Evolutionary conservation across 2,797 vertebrate species (phyloP), one percentile per base, ranked within the genome.

Genomic region (Zalophus californianus): DNA sequence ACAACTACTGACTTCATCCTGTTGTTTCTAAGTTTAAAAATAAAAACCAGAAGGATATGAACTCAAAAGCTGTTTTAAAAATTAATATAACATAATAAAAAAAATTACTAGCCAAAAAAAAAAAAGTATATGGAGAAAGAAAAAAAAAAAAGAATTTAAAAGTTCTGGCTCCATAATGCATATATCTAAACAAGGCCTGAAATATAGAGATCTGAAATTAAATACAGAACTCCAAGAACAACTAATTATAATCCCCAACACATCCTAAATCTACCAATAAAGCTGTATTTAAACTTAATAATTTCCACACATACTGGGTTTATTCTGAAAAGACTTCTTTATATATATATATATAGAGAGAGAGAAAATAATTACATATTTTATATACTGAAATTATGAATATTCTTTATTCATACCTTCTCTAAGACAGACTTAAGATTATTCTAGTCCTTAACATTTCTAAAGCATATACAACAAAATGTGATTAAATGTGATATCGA

Each of bases 11-110:
- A 90, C 6, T n/a, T 93, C 60, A 95, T 86, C 35, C 35, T 83
- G 73, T 60, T 89, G 25, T 94, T 93, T 94, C 86, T 68, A 89
- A 78, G 27, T 91, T 95, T 92, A 93, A 94, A 95, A 91, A 94
- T 50, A 93, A 94, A 92, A 91, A 87, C 73, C 64, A 86, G 48
- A 92, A 95, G 9, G 4, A 86, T 80, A 68, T 2, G 68, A 25
- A 86, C 12, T 87, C 66, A 52, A 64, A 92, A 96, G 5, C 4
- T 44, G 5, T 86, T 92, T 92, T 48, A 85, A 64, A 94, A 52
- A 15, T 3, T 11, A 58, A 56, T 38, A 38, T 38, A 38, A 44
- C 44, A 44, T 44, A 44, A 44, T 44, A 44, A 44, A 44, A 44
- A 44, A 44, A 44, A 44, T 44, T 44, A 44, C 44, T 44, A 44